phyloP scores from a whole-genome alignment of 2,113 vertebrate species.

The Caretta caretta region DNA sequence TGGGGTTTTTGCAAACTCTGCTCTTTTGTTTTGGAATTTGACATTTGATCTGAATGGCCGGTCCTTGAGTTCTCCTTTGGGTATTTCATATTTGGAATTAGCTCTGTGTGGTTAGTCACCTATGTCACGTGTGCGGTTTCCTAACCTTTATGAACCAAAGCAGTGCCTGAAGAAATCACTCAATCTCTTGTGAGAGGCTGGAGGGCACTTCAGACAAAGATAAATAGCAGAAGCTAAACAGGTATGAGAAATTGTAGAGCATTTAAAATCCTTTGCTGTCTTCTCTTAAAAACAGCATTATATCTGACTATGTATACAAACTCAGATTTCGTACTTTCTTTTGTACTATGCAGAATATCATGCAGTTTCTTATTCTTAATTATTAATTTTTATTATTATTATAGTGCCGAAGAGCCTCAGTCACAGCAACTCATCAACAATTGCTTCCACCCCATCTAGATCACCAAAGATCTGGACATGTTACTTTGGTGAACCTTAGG shows the following conservation, averaged over 20 bases:
- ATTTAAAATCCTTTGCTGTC: neutral
- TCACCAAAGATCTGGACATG: neutral
- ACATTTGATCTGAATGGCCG: neutral
- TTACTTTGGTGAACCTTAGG: neutral
- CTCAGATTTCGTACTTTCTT: neutral
- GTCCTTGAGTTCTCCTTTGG: neutral
- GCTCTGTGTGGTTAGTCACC: neutral
- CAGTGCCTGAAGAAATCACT: rapidly evolving
- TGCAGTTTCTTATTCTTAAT: neutral
- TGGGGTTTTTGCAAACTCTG: rapidly evolving
- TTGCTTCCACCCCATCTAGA: neutral
- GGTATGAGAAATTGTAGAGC: neutral
- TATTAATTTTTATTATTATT: neutral
- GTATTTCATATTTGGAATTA: neutral
- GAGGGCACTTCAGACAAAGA: rapidly evolving
- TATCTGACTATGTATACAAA: neutral
- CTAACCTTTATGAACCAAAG: neutral
- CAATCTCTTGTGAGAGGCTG: rapidly evolving
- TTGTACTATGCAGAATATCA: neutral
- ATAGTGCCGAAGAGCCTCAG: neutral
- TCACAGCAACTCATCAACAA: neutral
- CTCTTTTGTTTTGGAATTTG: neutral
- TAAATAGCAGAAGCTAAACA: neutral
- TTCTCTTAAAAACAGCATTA: neutral
- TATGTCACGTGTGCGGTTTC: neutral